Evolutionary conservation across 2,797 vertebrate species (phyloP), one percentile per base, ranked within the genome.

Genomic region (Neosalanx taihuensis): DNA sequence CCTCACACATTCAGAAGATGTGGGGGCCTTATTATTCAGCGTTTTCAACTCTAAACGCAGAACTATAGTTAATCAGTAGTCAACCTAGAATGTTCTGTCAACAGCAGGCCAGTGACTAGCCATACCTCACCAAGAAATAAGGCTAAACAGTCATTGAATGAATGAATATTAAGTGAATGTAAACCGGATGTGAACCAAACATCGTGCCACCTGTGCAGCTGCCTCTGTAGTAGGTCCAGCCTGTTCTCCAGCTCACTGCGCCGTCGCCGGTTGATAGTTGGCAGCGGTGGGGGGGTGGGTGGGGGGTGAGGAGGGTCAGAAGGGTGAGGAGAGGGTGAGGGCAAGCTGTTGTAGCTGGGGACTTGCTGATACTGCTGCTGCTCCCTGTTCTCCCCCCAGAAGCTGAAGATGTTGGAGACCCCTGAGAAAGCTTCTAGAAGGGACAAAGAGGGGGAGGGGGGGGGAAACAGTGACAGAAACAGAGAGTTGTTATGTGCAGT

Each of bases 341-440:
- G 74, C 0, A 89, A 83, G 70, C 84, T 78, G 2, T 86, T 87
- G 76, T 90, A 90, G 17, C 85, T 89, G 1, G 94, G 93, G n/a
- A 94, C 86, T 83, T 95, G 93, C 87, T 93, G 93, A 84, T 94
- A 94, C 76, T 87, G 90, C 70, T 83, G 83, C 5, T 80, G 73
- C 6, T 77, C 90, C 7, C 80, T 86, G 73, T 82, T 88, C 58
- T 94, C 93, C 0, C 91, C 90, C 93, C 93, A 95, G 73, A 95
- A 94, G 53, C 89, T 94, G 78, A 96, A 96, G 87, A 95, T 94
- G 85, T 93, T 94, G 75, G 95, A 94, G 51, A 94, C 89, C 2
- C 93, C 93, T 0, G 94, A 93, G 76, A 94, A 93, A 26, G 90
- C 89, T 13, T 89, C 92, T 92, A 81, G 10, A 59, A 1, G 7